phyloP scores from a whole-genome alignment of 1,140 invertebrate genomes.

The Atopsyche davidsoni region DNA sequence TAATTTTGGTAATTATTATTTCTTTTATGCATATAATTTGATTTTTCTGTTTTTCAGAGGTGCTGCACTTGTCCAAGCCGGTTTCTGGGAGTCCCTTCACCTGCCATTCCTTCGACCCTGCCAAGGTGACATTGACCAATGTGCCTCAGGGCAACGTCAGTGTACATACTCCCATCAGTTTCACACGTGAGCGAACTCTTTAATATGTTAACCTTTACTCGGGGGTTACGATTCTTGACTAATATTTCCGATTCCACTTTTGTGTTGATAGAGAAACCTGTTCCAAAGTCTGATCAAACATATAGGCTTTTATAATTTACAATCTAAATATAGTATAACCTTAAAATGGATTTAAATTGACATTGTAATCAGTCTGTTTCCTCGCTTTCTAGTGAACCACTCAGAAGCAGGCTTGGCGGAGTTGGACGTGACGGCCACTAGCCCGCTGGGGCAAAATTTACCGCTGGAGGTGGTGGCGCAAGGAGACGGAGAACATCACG shows the following conservation, averaged over 20 bases:
- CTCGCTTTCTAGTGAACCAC: conserved; percentile 82
- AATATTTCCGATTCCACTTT: too few relatives aligned
- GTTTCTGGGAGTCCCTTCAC: conserved; percentile 93
- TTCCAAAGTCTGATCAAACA: too few relatives aligned
- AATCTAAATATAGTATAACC: not conserved
- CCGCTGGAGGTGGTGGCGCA: conserved; percentile 72
- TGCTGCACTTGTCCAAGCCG: conserved; percentile 84
- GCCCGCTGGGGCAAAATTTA: conserved; percentile 81
- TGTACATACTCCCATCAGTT: conserved; percentile 76
- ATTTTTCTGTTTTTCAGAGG: conserved; percentile 56
- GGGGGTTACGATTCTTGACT: too few relatives aligned
- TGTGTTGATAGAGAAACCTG: too few relatives aligned
- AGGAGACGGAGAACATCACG: conserved; percentile 65
- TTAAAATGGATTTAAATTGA: too few relatives aligned
- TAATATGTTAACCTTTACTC: too few relatives aligned
- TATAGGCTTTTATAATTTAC: too few relatives aligned
- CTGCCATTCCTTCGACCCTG: conserved; percentile 91
- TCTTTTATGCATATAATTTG: too few relatives aligned
- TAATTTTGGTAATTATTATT: too few relatives aligned
- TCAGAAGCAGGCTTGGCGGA: conserved; percentile 85
- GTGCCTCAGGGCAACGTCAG: conserved; percentile 72
- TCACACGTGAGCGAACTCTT: conserved; percentile 64
- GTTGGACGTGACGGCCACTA: conserved; percentile 80
- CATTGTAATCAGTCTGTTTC: too few relatives aligned
- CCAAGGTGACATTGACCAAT: conserved; percentile 66